Evolutionary conservation across 1,140 invertebrate species (phyloP).

Genomic region (Wasmannia auropunctata): DNA sequence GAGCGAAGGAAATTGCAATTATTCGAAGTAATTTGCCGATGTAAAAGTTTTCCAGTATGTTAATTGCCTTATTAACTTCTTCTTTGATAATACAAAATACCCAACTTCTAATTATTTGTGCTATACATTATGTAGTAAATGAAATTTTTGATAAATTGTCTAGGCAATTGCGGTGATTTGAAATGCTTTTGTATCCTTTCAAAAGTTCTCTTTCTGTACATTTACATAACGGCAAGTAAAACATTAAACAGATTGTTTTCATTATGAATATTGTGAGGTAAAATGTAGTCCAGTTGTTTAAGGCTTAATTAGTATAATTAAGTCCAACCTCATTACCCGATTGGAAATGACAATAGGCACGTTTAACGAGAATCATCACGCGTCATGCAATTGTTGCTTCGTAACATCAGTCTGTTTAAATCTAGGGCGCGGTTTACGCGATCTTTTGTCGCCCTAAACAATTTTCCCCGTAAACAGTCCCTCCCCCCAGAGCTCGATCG

Average conservation of each 20-base stretch:
- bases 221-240: background rate
- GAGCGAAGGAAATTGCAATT: conserved; percentile 27
- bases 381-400: background rate
- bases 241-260: background rate
- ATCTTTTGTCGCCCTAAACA: conserved; percentile 40
- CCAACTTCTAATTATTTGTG: background rate
- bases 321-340: background rate
- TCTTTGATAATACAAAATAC: background rate
- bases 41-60: background rate
- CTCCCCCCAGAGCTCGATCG: conserved; percentile 58
- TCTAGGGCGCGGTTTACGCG: conserved; percentile 15
- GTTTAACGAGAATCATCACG: conserved; percentile 17
- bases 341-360: background rate
- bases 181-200: background rate
- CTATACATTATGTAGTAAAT: background rate
- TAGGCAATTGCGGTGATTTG: background rate
- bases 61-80: background rate
- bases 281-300: background rate
- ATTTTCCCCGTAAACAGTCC: conserved; percentile 63
- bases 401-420: background rate
- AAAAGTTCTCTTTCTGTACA: background rate
- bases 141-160: background rate
- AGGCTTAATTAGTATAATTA: conserved; percentile 11
- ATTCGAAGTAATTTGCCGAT: background rate
- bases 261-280: background rate